A percentile compares a stretch with the other conserved stretches of the same genome.
These are phyloP conservation scores for Zhuqinia jingwanae DNA, from an alignment of 2,888 invertebrate genomes.

Conservation along the genomic window DNA sequence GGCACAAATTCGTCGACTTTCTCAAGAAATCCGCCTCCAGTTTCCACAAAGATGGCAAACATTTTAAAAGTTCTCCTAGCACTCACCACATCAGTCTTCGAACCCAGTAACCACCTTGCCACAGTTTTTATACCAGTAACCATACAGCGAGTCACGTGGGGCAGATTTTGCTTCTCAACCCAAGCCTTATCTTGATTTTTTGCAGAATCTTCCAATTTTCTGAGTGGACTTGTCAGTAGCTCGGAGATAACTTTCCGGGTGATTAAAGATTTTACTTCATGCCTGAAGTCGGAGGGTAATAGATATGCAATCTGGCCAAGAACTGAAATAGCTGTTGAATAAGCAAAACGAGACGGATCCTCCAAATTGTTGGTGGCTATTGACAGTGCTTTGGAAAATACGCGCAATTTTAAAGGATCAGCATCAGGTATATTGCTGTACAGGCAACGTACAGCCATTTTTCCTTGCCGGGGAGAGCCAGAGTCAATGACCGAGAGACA, in stretches of 20 bases:
- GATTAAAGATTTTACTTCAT: slow-evolving; percentile 95
- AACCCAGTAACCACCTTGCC: slow-evolving; percentile 96
- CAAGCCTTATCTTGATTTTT: slow-evolving; percentile 82
- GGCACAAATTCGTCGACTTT: not conserved
- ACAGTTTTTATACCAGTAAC: slow-evolving; percentile 97
- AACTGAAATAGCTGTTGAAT: slow-evolving; percentile 95
- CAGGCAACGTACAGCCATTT: slow-evolving; percentile 96
- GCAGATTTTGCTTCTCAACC: slow-evolving; percentile 92
- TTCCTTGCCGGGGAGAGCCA: slow-evolving; percentile 97
- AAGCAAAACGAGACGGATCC: slow-evolving; percentile 88
- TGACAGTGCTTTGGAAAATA: slow-evolving; percentile 71
- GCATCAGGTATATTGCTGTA: slow-evolving; percentile 88
- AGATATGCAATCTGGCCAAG: slow-evolving; percentile 97
- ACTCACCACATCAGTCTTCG: slow-evolving; percentile 93
- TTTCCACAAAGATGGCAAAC: slow-evolving; percentile 95
- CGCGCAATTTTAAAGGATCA: slow-evolving; percentile 57
- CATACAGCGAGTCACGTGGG: slow-evolving; percentile 94
- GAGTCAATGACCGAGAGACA: slow-evolving; percentile 80
- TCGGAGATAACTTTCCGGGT: slow-evolving; percentile 95
- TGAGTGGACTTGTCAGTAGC: not conserved
- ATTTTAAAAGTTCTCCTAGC: slow-evolving; percentile 97
- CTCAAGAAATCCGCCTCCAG: slow-evolving; percentile 89
- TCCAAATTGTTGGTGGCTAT: slow-evolving; percentile 86
- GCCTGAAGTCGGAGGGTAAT: slow-evolving; percentile 93
- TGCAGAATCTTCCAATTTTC: not conserved